Evolutionary conservation across 1,140 invertebrate genomes (phyloP).

Genomic region (Hypothenemus hampei): DNA sequence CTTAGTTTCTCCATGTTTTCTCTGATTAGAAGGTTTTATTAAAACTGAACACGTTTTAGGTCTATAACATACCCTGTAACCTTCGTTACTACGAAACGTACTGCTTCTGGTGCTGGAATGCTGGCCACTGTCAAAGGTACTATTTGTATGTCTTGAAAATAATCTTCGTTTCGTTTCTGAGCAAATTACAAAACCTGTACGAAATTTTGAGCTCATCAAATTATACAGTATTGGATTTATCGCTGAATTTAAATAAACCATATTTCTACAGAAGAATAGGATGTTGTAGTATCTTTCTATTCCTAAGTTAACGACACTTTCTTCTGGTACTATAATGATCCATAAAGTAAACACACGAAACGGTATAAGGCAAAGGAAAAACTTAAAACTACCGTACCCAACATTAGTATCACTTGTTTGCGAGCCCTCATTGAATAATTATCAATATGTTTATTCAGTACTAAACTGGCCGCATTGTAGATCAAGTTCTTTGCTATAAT

Average conservation of each 20-base stretch:
- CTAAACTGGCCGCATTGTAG: slow-evolving; percentile 55
- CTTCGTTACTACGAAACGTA: slow-evolving; percentile 42
- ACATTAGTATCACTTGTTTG: slow-evolving; percentile 72
- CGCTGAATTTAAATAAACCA: slow-evolving; percentile 81
- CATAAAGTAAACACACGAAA: slow-evolving; percentile 79
- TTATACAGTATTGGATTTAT: slow-evolving; percentile 81
- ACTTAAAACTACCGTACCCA: slow-evolving; percentile 75
- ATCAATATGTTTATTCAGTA: slow-evolving; percentile 56
- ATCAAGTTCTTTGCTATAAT: slow-evolving; percentile 72
- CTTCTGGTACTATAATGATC: slow-evolving; percentile 62
- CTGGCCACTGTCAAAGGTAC: slow-evolving; percentile 47
- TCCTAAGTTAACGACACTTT: slow-evolving; percentile 56
- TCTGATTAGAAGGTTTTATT: slow-evolving; percentile 37
- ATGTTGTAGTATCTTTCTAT: slow-evolving; percentile 72
- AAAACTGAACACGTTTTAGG: slow-evolving; percentile 37
- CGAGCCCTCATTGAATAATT: slow-evolving; percentile 58
- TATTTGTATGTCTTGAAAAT: slow-evolving; percentile 37
- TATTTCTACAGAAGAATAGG: slow-evolving; percentile 76
- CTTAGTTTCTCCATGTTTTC: too few relatives aligned
- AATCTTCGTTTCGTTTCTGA: slow-evolving; percentile 48
- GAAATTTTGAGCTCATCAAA: slow-evolving; percentile 81
- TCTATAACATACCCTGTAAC: slow-evolving; percentile 39
- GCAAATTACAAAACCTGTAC: slow-evolving; percentile 68
- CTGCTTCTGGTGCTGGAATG: slow-evolving; percentile 49
- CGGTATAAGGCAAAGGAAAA: slow-evolving; percentile 86